Percentiles rank a stretch among this genome's conserved stretches.
phyloP scores from a whole-genome alignment of 2,113 vertebrate genomes.

The Columbina picui region DNA sequence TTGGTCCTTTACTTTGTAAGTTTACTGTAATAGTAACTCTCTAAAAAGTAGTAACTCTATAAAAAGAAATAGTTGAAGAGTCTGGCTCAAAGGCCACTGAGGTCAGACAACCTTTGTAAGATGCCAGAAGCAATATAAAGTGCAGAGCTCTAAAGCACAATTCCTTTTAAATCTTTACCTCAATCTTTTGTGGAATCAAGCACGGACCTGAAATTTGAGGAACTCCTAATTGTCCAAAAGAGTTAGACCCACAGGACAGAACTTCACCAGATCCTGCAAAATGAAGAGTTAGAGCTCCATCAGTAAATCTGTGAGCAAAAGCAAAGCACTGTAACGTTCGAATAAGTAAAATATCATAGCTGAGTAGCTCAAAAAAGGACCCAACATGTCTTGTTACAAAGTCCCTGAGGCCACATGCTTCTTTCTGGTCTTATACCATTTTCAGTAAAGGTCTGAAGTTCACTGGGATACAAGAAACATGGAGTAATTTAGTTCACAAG shows the following conservation, averaged over 20 bases:
- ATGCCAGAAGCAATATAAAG: not conserved
- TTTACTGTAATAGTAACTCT: not conserved
- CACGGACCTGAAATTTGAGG: conserved; percentile 69
- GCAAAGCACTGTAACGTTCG: not conserved
- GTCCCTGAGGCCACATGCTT: not conserved
- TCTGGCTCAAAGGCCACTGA: not conserved
- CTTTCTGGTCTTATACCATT: not conserved
- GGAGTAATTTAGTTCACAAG: not conserved
- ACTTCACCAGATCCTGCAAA: conserved; percentile 82
- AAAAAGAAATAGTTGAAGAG: not conserved
- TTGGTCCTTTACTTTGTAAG: not conserved
- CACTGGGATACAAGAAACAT: not conserved
- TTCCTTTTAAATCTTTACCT: conserved; percentile 74
- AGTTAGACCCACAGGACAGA: conserved; percentile 90
- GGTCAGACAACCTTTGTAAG: not conserved
- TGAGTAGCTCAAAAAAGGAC: not conserved
- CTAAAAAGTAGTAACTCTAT: not conserved
- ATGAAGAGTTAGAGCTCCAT: not conserved
- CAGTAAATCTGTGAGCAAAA: not conserved
- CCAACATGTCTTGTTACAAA: not conserved
- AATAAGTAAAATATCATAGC: not conserved
- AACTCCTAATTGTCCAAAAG: conserved; percentile 89
- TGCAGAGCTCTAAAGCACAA: not conserved
- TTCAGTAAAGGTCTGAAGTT: not conserved
- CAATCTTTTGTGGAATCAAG: conserved; percentile 74